Evolutionary conservation across 2,888 invertebrate genomes (phyloP), one percentile per base, ranked within the genome.

Genomic region (Drosophila melanosoma): DNA sequence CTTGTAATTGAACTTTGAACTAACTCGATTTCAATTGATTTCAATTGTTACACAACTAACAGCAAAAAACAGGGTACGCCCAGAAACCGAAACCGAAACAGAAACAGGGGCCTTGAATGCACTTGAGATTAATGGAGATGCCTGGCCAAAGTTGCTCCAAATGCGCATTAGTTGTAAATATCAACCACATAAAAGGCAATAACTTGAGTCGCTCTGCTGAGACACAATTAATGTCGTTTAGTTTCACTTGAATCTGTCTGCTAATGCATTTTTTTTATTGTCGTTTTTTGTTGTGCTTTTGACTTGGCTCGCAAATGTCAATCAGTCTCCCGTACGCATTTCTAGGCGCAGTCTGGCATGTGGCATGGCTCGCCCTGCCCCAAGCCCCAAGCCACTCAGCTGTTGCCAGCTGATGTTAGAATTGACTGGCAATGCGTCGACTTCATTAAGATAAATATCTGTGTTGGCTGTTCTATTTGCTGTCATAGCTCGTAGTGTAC

Each of bases 141-240:
- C 49, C 71, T 38, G 61, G 29, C 35, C 23, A 54, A 10, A 15
- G 26, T 51, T 56, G 62, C 63, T 54, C 68, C 59, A 72, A 79
- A 66, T 65, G 65, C 40, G 62, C 73, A 51, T 63, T 48, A 67
- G 58, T 54, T 38, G 61, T 48, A 45, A 48, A 58, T 62, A 57
- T 49, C 40, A 58, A 72, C 78, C 63, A 26, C 12, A 54, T 36
- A 36, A 15, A 15, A 51, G 77, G 68, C 79, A 79, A 68, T 68
- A 48, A 74, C 69, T 74, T 49, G 60, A 63, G 58, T 57, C 59
- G 53, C 65, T 69, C 68, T 52, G 74, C 56, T 68, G 81, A 76
- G 75, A 80, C 83, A 85, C 86, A 89, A 85, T 85, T 85, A 84
- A 89, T 85, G 79, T 82, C 79, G 74, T 79, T 79, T 69, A 66